Conservation (phyloP, 2,797 vertebrate genomes). For the Argya squamiceps region DNA sequence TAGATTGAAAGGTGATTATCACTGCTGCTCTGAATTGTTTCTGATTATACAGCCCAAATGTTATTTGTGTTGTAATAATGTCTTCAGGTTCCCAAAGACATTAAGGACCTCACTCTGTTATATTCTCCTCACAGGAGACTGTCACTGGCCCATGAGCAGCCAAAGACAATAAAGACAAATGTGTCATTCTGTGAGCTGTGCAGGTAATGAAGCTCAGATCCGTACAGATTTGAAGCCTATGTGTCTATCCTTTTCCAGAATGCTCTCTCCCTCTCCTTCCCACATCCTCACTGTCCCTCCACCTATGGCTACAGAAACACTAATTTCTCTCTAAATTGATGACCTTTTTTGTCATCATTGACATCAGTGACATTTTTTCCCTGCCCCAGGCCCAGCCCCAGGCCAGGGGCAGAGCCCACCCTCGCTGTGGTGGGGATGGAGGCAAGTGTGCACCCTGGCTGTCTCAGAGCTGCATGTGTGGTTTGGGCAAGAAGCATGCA, state of each 20-base stretch:
- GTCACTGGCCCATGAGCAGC: background rate
- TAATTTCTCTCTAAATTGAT: background rate
- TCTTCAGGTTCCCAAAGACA: background rate
- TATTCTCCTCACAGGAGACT: background rate
- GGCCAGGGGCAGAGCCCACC: background rate
- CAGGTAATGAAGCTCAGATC: background rate
- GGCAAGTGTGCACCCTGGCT: fast-evolving
- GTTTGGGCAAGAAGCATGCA: background rate
- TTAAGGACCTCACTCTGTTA: background rate
- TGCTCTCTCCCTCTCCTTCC: background rate
- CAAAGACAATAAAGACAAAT: background rate
- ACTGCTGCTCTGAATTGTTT: background rate
- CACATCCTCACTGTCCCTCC: background rate
- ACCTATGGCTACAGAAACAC: background rate
- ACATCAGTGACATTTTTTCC: background rate
- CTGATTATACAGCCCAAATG: background rate
- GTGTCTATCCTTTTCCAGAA: background rate
- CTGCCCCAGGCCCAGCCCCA: background rate
- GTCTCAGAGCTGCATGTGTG: background rate
- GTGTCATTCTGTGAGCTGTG: background rate
- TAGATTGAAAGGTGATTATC: background rate
- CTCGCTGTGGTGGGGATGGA: fast-evolving
- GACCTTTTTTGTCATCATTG: too few relatives aligned
- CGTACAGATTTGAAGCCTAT: background rate
- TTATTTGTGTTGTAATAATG: background rate